Conservation (phyloP, 2,888 invertebrate genomes). For the Scaptomyza flava region DNA sequence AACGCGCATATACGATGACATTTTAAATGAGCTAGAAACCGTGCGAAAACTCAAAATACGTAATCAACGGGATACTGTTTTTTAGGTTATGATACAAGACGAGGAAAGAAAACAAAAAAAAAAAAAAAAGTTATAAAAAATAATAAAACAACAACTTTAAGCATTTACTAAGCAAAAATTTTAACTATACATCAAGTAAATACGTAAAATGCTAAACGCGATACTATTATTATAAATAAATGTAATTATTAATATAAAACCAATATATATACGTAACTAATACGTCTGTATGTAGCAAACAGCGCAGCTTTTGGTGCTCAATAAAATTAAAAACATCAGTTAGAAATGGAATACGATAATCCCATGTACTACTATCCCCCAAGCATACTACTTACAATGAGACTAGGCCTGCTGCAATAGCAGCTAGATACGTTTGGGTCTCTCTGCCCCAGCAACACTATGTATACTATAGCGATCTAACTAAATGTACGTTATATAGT, state of each 20-base stretch:
- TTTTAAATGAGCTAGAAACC: slow-evolving; percentile 75
- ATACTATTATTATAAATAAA: slow-evolving; percentile 62
- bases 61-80: slow-evolving; percentile 56
- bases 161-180: slow-evolving; percentile 72
- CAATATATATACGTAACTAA: slow-evolving; percentile 26
- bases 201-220: slow-evolving; percentile 57
- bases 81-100: slow-evolving; percentile 45
- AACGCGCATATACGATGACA: slow-evolving; percentile 82
- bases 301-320: slow-evolving; percentile 71
- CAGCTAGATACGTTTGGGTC: slow-evolving; percentile 15
- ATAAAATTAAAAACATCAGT: slow-evolving; percentile 24
- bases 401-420: slow-evolving; percentile 33
- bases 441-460: slow-evolving; percentile 24
- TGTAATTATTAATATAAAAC: slow-evolving; percentile 55
- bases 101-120: slow-evolving; percentile 41
- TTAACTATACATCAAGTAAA: slow-evolving; percentile 46
- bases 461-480: slow-evolving; percentile 68
- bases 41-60: slow-evolving; percentile 69
- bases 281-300: slow-evolving; percentile 5
- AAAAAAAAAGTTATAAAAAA: slow-evolving; percentile 19
- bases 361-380: slow-evolving; percentile 44
- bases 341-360: slow-evolving; percentile 42
- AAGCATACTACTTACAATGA: slow-evolving; percentile 38
- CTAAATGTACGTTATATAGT: slow-evolving; percentile 74
- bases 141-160: slow-evolving; percentile 56